phyloP scores from a whole-genome alignment of 2,888 invertebrate genomes.

The Drosophila gaucha region DNA sequence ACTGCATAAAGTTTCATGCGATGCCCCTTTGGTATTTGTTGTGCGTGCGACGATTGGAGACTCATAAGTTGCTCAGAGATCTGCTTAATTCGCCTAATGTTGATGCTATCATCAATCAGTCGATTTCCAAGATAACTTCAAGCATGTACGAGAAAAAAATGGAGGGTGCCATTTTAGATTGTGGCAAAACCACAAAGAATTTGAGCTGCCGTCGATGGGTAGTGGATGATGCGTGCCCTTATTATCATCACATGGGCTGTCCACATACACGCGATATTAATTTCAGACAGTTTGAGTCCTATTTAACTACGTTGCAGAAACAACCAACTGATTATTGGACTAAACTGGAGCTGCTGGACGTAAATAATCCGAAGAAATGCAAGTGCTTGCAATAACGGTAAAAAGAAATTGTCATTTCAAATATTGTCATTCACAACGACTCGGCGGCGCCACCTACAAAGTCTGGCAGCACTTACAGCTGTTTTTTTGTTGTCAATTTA shows the following conservation, averaged over 20 bases:
- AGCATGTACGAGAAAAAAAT: slow-evolving; percentile 39
- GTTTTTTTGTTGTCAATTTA: slow-evolving; percentile 23
- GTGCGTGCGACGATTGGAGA: slow-evolving; percentile 85
- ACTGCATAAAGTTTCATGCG: slow-evolving; percentile 90
- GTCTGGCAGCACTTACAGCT: slow-evolving; percentile 45
- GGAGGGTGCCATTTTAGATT: background rate
- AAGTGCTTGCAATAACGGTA: slow-evolving; percentile 1
- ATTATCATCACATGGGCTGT: slow-evolving; percentile 48
- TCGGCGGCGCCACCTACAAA: background rate
- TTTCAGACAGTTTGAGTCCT: slow-evolving; percentile 67
- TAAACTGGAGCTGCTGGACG: slow-evolving; percentile 29
- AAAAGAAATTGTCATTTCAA: background rate
- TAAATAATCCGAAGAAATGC: slow-evolving; percentile 24
- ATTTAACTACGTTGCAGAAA: slow-evolving; percentile 64
- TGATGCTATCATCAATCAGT: slow-evolving; percentile 87
- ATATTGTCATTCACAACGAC: slow-evolving; percentile 36
- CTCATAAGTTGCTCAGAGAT: slow-evolving; percentile 72
- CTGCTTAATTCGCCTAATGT: slow-evolving; percentile 90
- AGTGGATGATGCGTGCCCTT: slow-evolving; percentile 49
- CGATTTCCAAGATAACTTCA: slow-evolving; percentile 54
- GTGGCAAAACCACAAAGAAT: background rate
- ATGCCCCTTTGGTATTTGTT: slow-evolving; percentile 92
- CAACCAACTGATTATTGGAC: slow-evolving; percentile 66
- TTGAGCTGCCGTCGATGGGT: slow-evolving; percentile 52
- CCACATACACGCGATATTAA: slow-evolving; percentile 50